phyloP scores from a whole-genome alignment of 1,140 invertebrate species.

The Leptinotarsa lineolata region DNA sequence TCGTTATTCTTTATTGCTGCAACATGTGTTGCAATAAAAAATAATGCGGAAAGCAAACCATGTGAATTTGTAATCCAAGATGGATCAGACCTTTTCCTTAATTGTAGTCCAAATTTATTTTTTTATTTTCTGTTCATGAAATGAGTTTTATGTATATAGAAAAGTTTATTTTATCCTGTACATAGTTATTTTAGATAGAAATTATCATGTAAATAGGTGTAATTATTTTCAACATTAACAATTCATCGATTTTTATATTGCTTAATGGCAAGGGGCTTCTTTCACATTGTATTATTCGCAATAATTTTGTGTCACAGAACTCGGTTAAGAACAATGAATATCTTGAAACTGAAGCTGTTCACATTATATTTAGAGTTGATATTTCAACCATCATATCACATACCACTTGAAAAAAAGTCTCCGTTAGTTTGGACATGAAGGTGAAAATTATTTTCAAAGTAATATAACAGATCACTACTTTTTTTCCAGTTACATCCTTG shows the following conservation, averaged over 20 bases:
- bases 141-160: conserved; percentile 25
- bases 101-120: not conserved
- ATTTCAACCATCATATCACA: too few species aligned
- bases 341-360: too few species aligned
- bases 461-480: too few species aligned
- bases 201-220: conserved; percentile 27
- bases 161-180: conserved; percentile 27
- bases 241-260: not conserved
- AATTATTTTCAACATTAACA: conserved; percentile 16
- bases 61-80: not conserved
- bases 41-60: not conserved
- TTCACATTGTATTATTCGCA: not conserved
- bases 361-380: too few species aligned
- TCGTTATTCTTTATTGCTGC: too few species aligned
- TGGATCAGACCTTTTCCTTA: not conserved
- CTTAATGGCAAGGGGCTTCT: not conserved
- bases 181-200: conserved; percentile 27
- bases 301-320: too few species aligned
- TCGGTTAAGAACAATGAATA: too few species aligned
- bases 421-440: too few species aligned
- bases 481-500: too few species aligned
- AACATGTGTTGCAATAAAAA: too few species aligned
- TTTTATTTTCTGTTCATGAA: conserved; percentile 14
- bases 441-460: too few species aligned
- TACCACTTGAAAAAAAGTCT: too few species aligned